Base-by-base conservation (phyloP, 1,140 invertebrate genomes). In the Leptonema lineaticorne region DNA sequence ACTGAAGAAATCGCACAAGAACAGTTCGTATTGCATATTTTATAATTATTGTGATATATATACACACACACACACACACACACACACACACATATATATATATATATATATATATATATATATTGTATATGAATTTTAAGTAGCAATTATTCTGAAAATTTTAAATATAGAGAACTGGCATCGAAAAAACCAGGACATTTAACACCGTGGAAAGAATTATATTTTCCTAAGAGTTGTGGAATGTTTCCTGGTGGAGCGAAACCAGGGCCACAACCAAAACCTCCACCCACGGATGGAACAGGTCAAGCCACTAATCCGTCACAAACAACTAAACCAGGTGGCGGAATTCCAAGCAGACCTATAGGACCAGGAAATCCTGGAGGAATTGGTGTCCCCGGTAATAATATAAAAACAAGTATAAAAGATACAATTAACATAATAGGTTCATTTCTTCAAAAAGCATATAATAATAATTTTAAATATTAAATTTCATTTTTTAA, bases 151-250 rank as follows among this genome's bases (percentile, higher is more conserved):
- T 4, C 16, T 41, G 2, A 41, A 41, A 11, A 41, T 4, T 41
- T 41, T 41, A 41, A 14, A 4, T 41, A 4, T 41, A 41, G 75
- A 16, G 76, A 78, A 33, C 76, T 82, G 28, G 74, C 77, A 26
- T 80, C 82, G 26, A 75, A 79, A 18, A 78, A 85, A 14, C 79
- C 85, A 58, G 87, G 87, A 26, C 79, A 82, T 8, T 74, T 85
- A 22, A 83, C 85, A 7, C 76, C 83, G 48, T 89, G 87, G 87
- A 75, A 79, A 69, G 77, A 88, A 62, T 75, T 89, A 30, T 82
- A 84, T 66, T 89, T 89, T 73, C 88, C 88, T 16, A 77, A 82
- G 69, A 83, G 84, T 60, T 89, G 88, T 72, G 81, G 82, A 14
- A 79, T 76, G 63, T 76, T 78, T 45, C 78, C 77, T 16, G 78